Base-by-base conservation (phyloP, 2,113 vertebrate genomes). In the Prunella himalayana region DNA sequence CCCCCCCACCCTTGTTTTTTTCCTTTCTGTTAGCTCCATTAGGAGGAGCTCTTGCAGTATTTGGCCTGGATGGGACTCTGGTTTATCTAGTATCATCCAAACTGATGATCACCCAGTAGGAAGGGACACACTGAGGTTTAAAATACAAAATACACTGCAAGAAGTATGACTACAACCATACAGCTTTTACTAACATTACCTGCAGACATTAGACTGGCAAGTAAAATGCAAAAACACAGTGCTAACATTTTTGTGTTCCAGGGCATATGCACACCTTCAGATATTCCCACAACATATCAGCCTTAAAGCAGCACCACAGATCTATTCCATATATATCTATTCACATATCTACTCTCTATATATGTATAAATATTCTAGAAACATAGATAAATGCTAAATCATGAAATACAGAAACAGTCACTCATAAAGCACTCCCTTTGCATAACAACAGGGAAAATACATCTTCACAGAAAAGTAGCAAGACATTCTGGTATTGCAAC, bases 21-120 rank as follows among this genome's bases (percentile, higher is more conserved):
- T 50, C 14, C 10, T 16, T 7, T 92, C 77, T 39, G 15, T 86
- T 89, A 89, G 80, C 82, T 98, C 98, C 98, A 98, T 98, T 98
- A 99, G 98, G 98, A 98, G 99, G 98, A 98, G 98, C 97, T 98
- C 98, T 98, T 98, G 98, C 96, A 97, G 95, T 99, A 95, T 96
- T 98, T 97, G 98, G 95, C 96, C 87, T 89, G 18, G 45, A 79
- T 73, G 47, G 84, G 72, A 84, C 53, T 47, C 39, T 14, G 6
- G 30, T 69, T 83, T 91, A 70, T 42, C 81, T 72, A 60, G 30
- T 79, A 81, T 54, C 82, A 94, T 64, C 79, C 77, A 51, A 88
- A 92, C 35, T 83, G 72, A 82, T 61, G 17, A 42, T 64, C 25
- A 63, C 8, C 25, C 42, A 59, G 45, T n/a, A 83, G 30, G 76